Evolutionary conservation across 1,140 invertebrate species (phyloP), one percentile per base, ranked within the genome.

Genomic region (Zaprionus gabonicus): DNA sequence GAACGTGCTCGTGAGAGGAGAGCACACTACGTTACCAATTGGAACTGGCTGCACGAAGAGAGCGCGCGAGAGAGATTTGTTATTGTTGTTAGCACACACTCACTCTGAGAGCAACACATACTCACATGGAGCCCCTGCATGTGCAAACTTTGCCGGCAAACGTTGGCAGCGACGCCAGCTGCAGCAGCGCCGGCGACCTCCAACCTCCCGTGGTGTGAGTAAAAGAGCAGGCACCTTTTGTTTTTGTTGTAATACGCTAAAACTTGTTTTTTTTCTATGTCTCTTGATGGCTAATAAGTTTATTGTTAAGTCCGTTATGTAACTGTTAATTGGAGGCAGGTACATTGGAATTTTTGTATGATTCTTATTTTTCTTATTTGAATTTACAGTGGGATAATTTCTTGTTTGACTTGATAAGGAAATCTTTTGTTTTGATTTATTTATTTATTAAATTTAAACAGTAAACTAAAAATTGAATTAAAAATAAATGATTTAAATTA

Each of bases 111-210:
- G 15, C 0, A 17, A n/a, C 6, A 44, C 6, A 44, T 15, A 41
- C 6, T 36, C 59, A 36, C n/a, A 27, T 31, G 49, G 13, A 28
- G 46, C 59, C 55, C 63, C 59, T 83, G 83, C 80, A 80, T 76
- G 62, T 79, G 71, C 75, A 81, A 69, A 63, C 51, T 63, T 79
- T 78, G 69, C 82, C 82, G 82, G 82, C 75, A 84, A 76, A 73
- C 69, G 44, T n/a, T 17, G 31, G 34, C 71, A 46, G 59, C 70
- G 73, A 59, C 60, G 73, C n/a, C 44, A 65, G 53, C 68, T 60
- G 73, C 67, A 57, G 49, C 67, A 17, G 55, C 53, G 72, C 60
- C 65, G 28, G n/a, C 34, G 67, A 64, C 69, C 69, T 76, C 46
- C 68, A 73, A 53, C 55, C 63, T 41, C 46, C 6, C 27, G 17